Conservation (phyloP, 1,140 invertebrate species). For the Cydia strobilella region DNA sequence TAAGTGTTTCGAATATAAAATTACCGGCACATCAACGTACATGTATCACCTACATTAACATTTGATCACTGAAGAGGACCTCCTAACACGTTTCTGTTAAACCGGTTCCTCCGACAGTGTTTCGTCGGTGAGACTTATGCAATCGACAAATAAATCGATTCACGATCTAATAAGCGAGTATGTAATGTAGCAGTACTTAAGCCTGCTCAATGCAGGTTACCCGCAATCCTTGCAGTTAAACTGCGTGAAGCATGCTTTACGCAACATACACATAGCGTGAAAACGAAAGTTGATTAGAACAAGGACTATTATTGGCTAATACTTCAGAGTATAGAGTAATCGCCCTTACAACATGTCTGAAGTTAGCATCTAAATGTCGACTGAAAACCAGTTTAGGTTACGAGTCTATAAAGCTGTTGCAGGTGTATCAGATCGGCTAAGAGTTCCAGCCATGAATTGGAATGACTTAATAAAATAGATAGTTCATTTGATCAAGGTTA, state of each 20-base stretch:
- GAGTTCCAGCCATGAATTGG: slow-evolving; percentile 4
- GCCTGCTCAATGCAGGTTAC: slow-evolving; percentile 2
- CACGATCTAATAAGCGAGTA: slow-evolving; percentile 24
- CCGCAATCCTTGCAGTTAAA: slow-evolving; percentile 22
- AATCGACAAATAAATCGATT: slow-evolving; percentile 46
- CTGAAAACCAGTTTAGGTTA: slow-evolving; percentile 23
- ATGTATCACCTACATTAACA: slow-evolving; percentile 19
- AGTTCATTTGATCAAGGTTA: slow-evolving; percentile 18
- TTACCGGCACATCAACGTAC: slow-evolving; percentile 8
- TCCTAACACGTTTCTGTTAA: slow-evolving; percentile 76
- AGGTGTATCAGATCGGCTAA: slow-evolving; percentile 14
- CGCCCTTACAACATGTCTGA: slow-evolving; percentile 2
- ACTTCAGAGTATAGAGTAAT: neutral
- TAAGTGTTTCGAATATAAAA: neutral
- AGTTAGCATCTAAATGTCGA: slow-evolving; percentile 22
- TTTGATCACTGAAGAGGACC: slow-evolving; percentile 63
- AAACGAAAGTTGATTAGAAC: slow-evolving; percentile 32
- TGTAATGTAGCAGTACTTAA: slow-evolving; percentile 14
- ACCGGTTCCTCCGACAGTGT: slow-evolving; percentile 69
- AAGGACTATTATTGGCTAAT: neutral
- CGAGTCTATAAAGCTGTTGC: slow-evolving; percentile 17
- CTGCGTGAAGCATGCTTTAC: slow-evolving; percentile 20
- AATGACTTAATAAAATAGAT: slow-evolving; percentile 25
- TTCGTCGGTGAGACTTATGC: slow-evolving; percentile 68
- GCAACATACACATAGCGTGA: slow-evolving; percentile 14